These are phyloP conservation scores for Nothura maculosa DNA, from an alignment of 2,797 vertebrate species.

Conservation along the genomic window DNA sequence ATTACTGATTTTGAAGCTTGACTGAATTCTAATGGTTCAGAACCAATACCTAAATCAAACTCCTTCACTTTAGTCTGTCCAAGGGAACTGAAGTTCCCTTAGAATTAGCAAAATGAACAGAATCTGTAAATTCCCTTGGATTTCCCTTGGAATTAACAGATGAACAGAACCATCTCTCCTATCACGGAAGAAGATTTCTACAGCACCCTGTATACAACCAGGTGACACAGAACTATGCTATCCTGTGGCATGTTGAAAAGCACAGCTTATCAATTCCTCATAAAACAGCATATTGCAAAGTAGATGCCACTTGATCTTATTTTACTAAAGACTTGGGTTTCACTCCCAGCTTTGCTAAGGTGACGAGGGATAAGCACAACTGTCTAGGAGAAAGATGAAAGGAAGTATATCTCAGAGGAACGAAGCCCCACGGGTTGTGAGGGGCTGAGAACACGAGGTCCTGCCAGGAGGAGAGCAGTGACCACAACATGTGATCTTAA, in stretches of 20 bases:
- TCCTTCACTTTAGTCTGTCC: neutral
- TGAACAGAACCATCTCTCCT: neutral
- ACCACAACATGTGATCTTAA: neutral
- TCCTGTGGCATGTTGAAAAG: neutral
- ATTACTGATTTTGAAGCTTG: neutral
- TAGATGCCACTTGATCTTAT: neutral
- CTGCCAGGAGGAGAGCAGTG: neutral
- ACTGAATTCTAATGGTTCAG: no score
- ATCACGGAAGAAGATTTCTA: neutral
- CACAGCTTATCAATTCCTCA: neutral
- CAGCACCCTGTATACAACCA: neutral
- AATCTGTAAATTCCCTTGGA: no score
- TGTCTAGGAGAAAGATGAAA: neutral
- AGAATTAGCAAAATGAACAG: no score
- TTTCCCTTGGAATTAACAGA: neutral
- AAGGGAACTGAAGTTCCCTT: neutral
- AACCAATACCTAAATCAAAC: neutral
- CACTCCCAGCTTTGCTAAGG: neutral
- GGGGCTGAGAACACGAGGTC: neutral
- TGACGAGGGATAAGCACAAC: neutral
- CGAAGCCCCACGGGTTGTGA: neutral
- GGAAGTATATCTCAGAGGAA: neutral
- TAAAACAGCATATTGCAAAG: neutral
- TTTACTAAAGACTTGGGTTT: neutral
- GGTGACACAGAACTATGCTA: neutral